A percentile compares a stretch with the other conserved stretches of the same genome.
Conservation (phyloP, 2,113 vertebrate species). For the Dasyornis broadbenti region DNA sequence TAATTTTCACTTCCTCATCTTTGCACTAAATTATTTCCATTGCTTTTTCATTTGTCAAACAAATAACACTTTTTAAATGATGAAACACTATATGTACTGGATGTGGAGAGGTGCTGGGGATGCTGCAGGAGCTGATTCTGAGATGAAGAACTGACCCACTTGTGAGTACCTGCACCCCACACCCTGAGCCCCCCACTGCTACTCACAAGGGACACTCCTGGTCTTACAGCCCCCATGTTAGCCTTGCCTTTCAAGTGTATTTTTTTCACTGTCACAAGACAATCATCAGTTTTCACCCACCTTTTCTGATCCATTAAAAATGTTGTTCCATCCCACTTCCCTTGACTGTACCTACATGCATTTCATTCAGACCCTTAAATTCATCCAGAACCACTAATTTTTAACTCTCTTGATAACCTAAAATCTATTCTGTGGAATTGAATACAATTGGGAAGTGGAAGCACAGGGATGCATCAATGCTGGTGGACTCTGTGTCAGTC, state of each 20-base stretch:
- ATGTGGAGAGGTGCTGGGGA: not conserved
- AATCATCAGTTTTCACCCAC: not conserved
- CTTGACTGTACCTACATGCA: not conserved
- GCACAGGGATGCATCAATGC: not conserved
- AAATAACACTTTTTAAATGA: not conserved
- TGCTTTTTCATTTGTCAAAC: not conserved
- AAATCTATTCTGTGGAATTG: not conserved
- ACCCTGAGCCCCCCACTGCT: not conserved
- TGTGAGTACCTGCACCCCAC: not conserved
- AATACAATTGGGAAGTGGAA: not conserved
- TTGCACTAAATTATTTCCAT: not conserved
- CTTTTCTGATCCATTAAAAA: not conserved
- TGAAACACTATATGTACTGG: not conserved
- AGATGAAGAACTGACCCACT: not conserved
- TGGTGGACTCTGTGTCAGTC: rapidly evolving
- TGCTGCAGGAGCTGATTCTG: not conserved
- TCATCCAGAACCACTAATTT: not conserved
- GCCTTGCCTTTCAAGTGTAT: not conserved
- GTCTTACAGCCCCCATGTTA: not conserved
- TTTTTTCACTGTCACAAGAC: not conserved
- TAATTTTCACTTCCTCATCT: not conserved
- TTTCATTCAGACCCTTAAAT: not conserved
- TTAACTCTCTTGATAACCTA: not conserved
- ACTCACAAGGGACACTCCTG: not conserved
- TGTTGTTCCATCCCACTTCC: not conserved